Base-by-base conservation (phyloP, 1,140 invertebrate species). In the Heliconius nattereri region DNA sequence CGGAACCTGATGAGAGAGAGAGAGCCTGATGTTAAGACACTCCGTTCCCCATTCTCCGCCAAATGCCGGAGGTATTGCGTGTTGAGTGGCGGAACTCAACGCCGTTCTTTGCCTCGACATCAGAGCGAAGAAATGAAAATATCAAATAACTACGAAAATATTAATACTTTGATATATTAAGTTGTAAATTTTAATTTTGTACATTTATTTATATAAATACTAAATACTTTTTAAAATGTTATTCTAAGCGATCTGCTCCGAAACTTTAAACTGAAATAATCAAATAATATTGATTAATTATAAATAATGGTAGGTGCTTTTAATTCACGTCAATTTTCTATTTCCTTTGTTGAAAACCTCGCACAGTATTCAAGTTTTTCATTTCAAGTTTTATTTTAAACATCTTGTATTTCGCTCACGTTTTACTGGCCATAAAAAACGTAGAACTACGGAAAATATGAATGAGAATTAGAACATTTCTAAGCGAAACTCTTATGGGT, bases 381-480 rank as follows among this genome's bases (percentile, higher is more conserved):
- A 80, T 45, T 45, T 45, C 40, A 45, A 45, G 3, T 45, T 45
- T 45, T 45, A 77, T 75, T 80, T 77, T 80, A 74, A 80, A 77
- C 23, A 77, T 80, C 49, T 54, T 37, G 60, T 70, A 81, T 73
- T 81, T 75, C 35, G n/a, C 72, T 71, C 80, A 81, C 80, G 80
- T 81, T 78, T 78, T 78, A 81, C 32, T 72, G 76, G 19, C 45
- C 60, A 75, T 78, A 81, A 78, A 29, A 78, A 77, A 73, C 45
- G 72, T 20, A 40, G 76, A 45, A 54, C 73, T 81, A 75, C 8
- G 76, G 76, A 71, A 78, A 81, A 81, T 81, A 81, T 81, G 72
- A 81, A 81, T 81, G 76, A 78, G 78, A 81, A 81, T 74, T 75
- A 75, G 73, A 66, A 75, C 73, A 75, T 75, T 79, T 79, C 73